Base-by-base conservation (phyloP, 2,113 vertebrate genomes). In the Pipra filicauda region DNA sequence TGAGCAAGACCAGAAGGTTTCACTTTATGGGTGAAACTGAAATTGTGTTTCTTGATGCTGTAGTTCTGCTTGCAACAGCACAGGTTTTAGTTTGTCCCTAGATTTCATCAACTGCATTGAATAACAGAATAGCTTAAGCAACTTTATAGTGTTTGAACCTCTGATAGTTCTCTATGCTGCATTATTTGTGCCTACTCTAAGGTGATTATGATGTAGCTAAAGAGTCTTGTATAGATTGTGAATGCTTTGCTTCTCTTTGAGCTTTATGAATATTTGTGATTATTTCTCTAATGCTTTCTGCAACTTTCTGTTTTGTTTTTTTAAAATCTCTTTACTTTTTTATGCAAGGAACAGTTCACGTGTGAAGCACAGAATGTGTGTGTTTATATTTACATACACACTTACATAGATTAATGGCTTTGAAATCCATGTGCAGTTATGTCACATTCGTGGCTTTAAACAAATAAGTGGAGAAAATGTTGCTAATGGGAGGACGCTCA, bases 1-100 rank as follows among this genome's bases (percentile, higher is more conserved):
- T 81, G 62, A 93, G 69, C 85, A 89, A 93, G 85, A 95, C 72
- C 95, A 97, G 91, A 95, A 96, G 81, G 86, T 97, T 97, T 97
- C 89, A 85, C 90, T 92, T 95, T 84, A 85, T 95, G 91, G 90
- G 85, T 95, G 66, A 88, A 96, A 96, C 71, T 62, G 80, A 96
- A 95, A 69, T 91, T 93, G 48, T 92, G 74, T 93, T 96, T 95
- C 92, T 91, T 93, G 66, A 81, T 95, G 78, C 91, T 97, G 93
- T 96, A 96, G 67, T 95, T 88, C 70, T 95, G 64, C 75, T 96
- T 95, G 70, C 67, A 86, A 82, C 54, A 82, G 84, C 77, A 70
- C 74, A 51, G 85, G 59, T 89, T 96, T 95, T 92, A 96, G 89
- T 95, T 95, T 92, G 18, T 66, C 51, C 76, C 71, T 96, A 92